Conservation (phyloP, 2,113 vertebrate genomes). For the Garra rufa region DNA sequence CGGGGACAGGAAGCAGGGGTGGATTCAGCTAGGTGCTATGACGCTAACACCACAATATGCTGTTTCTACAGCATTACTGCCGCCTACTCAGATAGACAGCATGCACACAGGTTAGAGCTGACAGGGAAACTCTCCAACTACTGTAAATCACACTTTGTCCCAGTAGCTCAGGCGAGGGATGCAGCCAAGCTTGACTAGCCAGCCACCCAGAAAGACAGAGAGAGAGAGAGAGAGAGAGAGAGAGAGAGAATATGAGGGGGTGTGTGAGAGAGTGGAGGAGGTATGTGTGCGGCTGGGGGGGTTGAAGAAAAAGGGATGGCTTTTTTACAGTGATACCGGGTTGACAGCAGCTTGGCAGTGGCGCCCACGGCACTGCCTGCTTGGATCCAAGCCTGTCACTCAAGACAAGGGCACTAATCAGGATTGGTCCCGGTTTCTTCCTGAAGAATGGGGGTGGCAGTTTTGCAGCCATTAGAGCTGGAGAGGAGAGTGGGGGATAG, state of each 20-base stretch:
- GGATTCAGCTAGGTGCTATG: slow-evolving; percentile 53
- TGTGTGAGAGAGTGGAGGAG: slow-evolving; percentile 51
- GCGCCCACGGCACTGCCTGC: slow-evolving; percentile 70
- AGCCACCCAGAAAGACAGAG: slow-evolving; percentile 64
- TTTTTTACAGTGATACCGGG: slow-evolving; percentile 68
- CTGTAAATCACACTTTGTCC: slow-evolving; percentile 71
- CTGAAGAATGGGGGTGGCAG: slow-evolving; percentile 66
- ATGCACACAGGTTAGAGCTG: slow-evolving; percentile 62
- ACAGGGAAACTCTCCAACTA: slow-evolving; percentile 69
- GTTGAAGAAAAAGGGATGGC: slow-evolving; percentile 50
- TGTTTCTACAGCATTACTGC: slow-evolving; percentile 42
- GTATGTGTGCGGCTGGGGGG: slow-evolving; percentile 31
- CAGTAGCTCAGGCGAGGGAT: slow-evolving; percentile 70
- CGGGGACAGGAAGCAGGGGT: slow-evolving; percentile 55
- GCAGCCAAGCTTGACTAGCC: slow-evolving; percentile 64
- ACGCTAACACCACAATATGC: slow-evolving; percentile 48
- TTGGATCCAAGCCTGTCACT: slow-evolving; percentile 76
- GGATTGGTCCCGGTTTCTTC: slow-evolving; percentile 73
- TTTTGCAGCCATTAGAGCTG: slow-evolving; percentile 69
- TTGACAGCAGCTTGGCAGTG: slow-evolving; percentile 75
- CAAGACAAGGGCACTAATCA: slow-evolving; percentile 77
- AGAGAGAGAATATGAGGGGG: slow-evolving; percentile 53
- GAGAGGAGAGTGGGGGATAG: slow-evolving; percentile 59
- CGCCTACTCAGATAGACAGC: slow-evolving; percentile 56
- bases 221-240: slow-evolving; percentile 58